phyloP scores from a whole-genome alignment of 1,140 invertebrate genomes.

The Megathymus violae region DNA sequence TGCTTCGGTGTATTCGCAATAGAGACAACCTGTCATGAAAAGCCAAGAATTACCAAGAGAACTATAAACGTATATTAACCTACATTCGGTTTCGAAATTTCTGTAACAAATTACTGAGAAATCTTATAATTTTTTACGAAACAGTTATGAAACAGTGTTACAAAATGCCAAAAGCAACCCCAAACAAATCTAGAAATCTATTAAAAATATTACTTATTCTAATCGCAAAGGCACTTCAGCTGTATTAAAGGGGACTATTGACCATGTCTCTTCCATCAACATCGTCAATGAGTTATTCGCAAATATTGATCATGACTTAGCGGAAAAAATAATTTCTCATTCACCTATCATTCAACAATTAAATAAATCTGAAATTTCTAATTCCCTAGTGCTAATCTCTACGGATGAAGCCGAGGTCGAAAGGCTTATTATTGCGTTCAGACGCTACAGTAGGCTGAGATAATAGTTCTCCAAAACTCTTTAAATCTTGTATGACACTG shows the following conservation, averaged over 20 bases:
- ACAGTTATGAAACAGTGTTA: neutral
- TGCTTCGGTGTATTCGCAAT: slow-evolving; percentile 14
- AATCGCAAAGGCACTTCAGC: neutral
- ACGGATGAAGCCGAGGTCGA: slow-evolving; percentile 30
- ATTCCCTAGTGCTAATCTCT: slow-evolving; percentile 15
- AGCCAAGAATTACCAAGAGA: neutral
- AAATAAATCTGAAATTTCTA: neutral
- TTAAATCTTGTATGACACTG: slow-evolving; percentile 13
- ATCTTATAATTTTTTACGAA: slow-evolving; percentile 15
- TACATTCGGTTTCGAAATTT: slow-evolving; percentile 8
- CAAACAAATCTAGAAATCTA: slow-evolving; percentile 18
- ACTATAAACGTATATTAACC: neutral
- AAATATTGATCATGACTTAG: slow-evolving; percentile 15
- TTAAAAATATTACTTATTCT: slow-evolving; percentile 8
- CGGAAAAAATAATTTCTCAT: neutral
- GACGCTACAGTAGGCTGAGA: slow-evolving; percentile 30
- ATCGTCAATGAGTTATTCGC: slow-evolving; percentile 12
- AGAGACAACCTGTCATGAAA: slow-evolving; percentile 7
- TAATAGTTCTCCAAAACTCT: slow-evolving; percentile 16
- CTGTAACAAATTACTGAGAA: slow-evolving; percentile 16
- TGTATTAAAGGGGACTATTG: neutral
- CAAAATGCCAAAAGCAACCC: slow-evolving; percentile 16
- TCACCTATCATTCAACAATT: neutral
- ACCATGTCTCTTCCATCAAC: slow-evolving; percentile 5
- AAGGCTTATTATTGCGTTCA: slow-evolving; percentile 12